Evolutionary conservation across 2,797 vertebrate genomes (phyloP), one percentile per base, ranked within the genome.

Genomic region (Centroberyx gerrardi): DNA sequence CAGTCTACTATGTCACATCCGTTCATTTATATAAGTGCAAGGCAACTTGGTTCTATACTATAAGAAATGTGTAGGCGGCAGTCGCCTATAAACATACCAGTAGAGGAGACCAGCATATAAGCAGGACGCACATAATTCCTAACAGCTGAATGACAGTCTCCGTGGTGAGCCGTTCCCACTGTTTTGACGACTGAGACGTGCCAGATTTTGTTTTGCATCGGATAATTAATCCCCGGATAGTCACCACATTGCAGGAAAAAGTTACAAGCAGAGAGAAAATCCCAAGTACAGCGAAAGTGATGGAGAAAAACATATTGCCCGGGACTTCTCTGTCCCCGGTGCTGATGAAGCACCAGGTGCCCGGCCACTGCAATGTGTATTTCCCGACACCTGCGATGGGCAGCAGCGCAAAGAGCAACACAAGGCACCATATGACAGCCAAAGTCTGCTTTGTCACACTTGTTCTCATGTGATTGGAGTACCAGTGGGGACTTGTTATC

Each of bases 301-400:
- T 91, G 72, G 97, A 95, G 40, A 99, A 96, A 49, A 95, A 94
- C 60, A 84, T 87, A 53, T 94, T 95, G 0, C 94, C 95, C 2
- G 74, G 85, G 46, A 90, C 74, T 1, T 90, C 28, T 51, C 72
- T 78, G 68, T 94, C 94, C 10, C 93, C 94, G 0, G 94, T 94
- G 92, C 95, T 94, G 85, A 99, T 98, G 75, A 99, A 99, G 89
- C 98, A 99, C 98, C 98, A 99, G 0, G 97, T 99, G 5, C 97
- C 98, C 0, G 98, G 98, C 97, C 97, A 99, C 92, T 99, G 98
- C 15, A 94, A 75, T 0, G 94, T 93, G 88, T 99, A 99, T 10
- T 92, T 82, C 4, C 98, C 98, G 22, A 98, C 92, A 0, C 97
- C 97, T 0, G 88, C 69, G 3, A 97, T 9, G 1, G 98, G 98